Evolutionary conservation across 2,113 vertebrate species (phyloP).

Genomic region (Leptosomus discolor): DNA sequence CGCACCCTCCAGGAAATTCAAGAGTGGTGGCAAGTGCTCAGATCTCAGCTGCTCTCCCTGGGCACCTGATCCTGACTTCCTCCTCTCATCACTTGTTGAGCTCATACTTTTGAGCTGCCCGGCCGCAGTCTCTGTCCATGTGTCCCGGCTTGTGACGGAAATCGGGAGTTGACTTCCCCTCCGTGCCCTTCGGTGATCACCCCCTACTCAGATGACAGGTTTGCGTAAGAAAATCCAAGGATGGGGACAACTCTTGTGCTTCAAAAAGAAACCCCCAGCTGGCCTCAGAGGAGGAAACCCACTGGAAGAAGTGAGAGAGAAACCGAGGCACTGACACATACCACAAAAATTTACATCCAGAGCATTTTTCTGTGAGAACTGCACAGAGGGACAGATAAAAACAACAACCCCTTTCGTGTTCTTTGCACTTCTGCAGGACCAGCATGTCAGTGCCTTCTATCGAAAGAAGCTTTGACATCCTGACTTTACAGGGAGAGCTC

Average conservation of each 20-base stretch:
- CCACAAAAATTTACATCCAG: not conserved
- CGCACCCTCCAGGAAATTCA: not conserved
- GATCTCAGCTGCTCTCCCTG: not conserved
- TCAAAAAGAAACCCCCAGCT: not conserved
- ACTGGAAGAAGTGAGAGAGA: not conserved
- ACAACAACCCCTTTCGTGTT: fast-evolving
- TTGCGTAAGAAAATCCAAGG: not conserved
- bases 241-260: not conserved
- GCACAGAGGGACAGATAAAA: not conserved
- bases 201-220: not conserved
- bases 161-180: not conserved
- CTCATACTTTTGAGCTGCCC: fast-evolving
- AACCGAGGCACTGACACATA: fast-evolving
- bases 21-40: not conserved
- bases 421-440: not conserved
- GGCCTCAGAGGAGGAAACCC: not conserved
- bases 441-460: not conserved
- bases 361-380: not conserved
- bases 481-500: not conserved
- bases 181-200: not conserved
- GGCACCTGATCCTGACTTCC: not conserved
- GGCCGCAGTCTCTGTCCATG: not conserved
- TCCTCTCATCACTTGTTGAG: not conserved
- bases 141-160: not conserved
- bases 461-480: not conserved